Evolutionary conservation across 2,888 invertebrate genomes (phyloP).

Genomic region (Chelonus formosanus): DNA sequence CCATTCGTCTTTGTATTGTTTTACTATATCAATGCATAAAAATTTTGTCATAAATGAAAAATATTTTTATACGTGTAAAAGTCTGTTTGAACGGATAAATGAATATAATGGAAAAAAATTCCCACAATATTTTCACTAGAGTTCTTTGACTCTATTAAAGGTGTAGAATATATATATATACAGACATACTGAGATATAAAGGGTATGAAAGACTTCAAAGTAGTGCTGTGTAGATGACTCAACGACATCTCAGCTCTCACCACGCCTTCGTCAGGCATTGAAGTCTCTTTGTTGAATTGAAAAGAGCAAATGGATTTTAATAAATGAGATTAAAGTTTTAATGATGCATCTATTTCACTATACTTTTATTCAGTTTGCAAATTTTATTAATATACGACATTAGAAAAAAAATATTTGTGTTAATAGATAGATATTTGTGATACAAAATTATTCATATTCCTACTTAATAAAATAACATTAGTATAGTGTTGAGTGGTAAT

Average conservation of each 20-base stretch:
- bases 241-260: constrained; percentile 36
- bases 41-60: not conserved
- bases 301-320: constrained; percentile 35
- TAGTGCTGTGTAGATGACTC: constrained; percentile 31
- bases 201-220: constrained; percentile 13
- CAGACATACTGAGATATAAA: not conserved
- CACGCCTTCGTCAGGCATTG: constrained; percentile 46
- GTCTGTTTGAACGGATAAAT: not conserved
- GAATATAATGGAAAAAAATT: constrained; percentile 7
- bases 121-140: constrained; percentile 21
- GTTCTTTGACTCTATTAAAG: constrained; percentile 30
- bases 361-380: too few species aligned
- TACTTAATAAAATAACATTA: too few species aligned
- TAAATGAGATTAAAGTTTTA: too few species aligned
- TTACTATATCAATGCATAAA: not conserved
- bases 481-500: too few species aligned
- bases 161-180: constrained; percentile 7
- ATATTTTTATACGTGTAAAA: not conserved
- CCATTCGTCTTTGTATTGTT: not conserved
- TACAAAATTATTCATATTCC: too few species aligned
- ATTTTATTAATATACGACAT: too few species aligned
- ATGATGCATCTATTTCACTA: too few species aligned
- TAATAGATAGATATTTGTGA: too few species aligned
- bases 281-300: constrained; percentile 48
- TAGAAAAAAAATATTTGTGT: too few species aligned